Evolutionary conservation across 2,888 invertebrate genomes (phyloP), one percentile per base, ranked within the genome.

Genomic region (Pachliopta kotzebuea): DNA sequence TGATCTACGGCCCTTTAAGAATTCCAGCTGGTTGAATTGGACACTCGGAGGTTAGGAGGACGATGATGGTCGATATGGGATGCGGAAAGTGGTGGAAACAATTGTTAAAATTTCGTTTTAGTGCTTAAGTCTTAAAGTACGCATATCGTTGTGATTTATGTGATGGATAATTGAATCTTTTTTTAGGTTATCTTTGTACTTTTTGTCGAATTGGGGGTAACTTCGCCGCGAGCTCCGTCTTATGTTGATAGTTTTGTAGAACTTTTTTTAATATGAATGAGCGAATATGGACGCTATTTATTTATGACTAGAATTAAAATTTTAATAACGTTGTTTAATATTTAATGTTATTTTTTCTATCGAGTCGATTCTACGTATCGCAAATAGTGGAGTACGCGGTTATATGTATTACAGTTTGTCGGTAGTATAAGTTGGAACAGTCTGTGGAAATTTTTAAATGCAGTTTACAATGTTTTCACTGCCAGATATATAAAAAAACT

Each of bases 71-170:
- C n/a, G 9, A 0, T 45, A 45, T 4, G 18, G 11, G 14, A 14
- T 18, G n/a, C n/a, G n/a, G 45, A n/a, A 61, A 61, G 29, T 0
- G 74, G 73, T 74, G 74, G 71, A 78, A 78, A 76, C 73, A 76
- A 81, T 83, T 69, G 74, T 80, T 75, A 75, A 79, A 79, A 79
- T 77, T 68, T 71, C 77, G 80, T 77, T 79, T 72, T 88, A 88
- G 86, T 81, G 77, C 70, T 81, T 88, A 88, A 86, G 84, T 85
- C 6, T 87, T 78, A 87, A 84, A 79, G 76, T 85, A 80, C 82
- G 86, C 88, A 90, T 89, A 90, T 90, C 90, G 76, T 83, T 76
- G 80, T 85, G 86, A 83, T 89, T 26, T 85, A 86, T 80, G 83
- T 87, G 81, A 85, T 80, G 77, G 77, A 76, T 76, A 76, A 75